These are phyloP conservation scores for Rhynchonycteris naso DNA, from an alignment of 2,797 vertebrate genomes.

Conservation along the genomic window DNA sequence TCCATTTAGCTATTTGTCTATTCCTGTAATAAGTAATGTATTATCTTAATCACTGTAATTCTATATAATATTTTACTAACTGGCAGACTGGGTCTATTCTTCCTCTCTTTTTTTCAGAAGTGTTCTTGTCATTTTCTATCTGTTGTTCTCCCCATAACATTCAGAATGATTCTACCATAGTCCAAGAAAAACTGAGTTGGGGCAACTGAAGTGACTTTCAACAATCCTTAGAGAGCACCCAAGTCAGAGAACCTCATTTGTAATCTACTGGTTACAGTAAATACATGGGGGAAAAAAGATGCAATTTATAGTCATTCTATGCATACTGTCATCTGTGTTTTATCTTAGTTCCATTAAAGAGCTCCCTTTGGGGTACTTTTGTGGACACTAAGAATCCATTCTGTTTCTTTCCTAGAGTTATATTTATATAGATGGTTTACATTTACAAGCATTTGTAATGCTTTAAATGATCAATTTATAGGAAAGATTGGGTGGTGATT, in stretches of 20 bases:
- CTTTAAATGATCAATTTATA: conserved; percentile 1
- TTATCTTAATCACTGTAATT: conserved; percentile 15
- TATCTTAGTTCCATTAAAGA: not conserved
- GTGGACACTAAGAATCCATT: not conserved
- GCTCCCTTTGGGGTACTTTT: not conserved
- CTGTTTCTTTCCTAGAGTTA: conserved; percentile 36
- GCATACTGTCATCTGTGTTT: not conserved
- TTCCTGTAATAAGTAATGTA: not conserved
- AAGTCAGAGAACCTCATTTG: not conserved
- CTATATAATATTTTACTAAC: conserved; percentile 30
- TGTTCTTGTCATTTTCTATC: not conserved
- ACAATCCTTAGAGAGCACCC: not conserved
- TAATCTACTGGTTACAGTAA: not conserved
- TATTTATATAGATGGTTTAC: not conserved
- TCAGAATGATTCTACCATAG: not conserved
- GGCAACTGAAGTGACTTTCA: not conserved
- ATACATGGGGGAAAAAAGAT: not conserved
- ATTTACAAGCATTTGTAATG: not conserved
- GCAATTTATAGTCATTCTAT: not conserved
- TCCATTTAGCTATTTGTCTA: not conserved
- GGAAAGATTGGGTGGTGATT: not conserved
- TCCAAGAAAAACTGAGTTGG: not conserved
- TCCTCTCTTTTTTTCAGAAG: not conserved
- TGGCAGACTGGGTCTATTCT: not conserved
- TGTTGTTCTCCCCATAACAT: not conserved